These are phyloP conservation scores for Centruroides vittatus DNA, from an alignment of 1,140 invertebrate genomes.

Conservation along the genomic window DNA sequence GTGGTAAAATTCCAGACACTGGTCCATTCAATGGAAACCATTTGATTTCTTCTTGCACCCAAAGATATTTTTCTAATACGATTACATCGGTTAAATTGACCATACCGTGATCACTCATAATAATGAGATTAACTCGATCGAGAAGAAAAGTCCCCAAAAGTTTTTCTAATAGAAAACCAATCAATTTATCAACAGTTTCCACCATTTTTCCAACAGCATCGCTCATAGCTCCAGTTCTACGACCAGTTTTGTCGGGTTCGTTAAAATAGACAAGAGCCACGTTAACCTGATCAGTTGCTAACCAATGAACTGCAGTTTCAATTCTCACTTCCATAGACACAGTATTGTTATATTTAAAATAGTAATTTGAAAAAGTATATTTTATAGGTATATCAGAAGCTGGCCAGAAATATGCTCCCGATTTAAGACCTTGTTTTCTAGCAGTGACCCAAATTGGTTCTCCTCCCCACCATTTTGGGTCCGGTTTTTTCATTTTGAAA, in stretches of 20 bases:
- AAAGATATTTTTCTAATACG: slow-evolving; percentile 1
- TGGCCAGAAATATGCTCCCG: slow-evolving; percentile 1
- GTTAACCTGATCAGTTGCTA: slow-evolving; percentile 13
- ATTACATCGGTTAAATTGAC: slow-evolving; percentile 1
- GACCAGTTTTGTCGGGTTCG: slow-evolving; percentile 20
- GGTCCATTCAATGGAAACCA: neutral
- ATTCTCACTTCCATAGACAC: neutral
- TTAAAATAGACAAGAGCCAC: slow-evolving; percentile 18
- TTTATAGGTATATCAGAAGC: slow-evolving; percentile 2
- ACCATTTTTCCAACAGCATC: neutral
- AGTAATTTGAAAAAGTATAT: neutral
- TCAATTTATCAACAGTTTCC: slow-evolving; percentile 9
- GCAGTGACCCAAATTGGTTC: slow-evolving; percentile 10
- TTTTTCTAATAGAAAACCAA: slow-evolving; percentile 18
- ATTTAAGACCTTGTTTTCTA: neutral
- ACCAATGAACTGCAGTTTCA: slow-evolving; percentile 2
- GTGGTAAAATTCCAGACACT: neutral
- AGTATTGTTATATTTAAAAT: neutral
- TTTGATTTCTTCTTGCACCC: neutral
- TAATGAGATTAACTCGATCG: slow-evolving; percentile 18
- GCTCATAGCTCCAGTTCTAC: slow-evolving; percentile 16
- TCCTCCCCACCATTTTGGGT: slow-evolving; percentile 6
- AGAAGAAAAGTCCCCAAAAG: slow-evolving; percentile 10
- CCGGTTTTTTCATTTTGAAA: slow-evolving; percentile 4
- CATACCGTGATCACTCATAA: slow-evolving; percentile 24